These are phyloP conservation scores for Oithona nana DNA, from an alignment of 2,888 invertebrate genomes.

Conservation along the genomic window DNA sequence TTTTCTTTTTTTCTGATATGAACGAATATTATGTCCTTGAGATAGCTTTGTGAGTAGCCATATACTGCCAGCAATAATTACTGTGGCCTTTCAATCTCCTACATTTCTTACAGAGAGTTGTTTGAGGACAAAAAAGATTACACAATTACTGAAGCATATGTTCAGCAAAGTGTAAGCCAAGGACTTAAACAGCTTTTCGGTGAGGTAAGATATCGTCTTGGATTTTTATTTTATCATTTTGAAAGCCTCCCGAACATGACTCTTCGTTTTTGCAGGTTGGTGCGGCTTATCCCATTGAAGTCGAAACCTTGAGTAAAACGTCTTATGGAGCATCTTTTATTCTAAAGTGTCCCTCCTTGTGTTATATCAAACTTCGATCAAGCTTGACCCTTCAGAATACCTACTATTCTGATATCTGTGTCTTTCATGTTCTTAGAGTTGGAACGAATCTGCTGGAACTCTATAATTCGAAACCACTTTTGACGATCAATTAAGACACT, in stretches of 20 bases:
- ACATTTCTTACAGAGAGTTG: too few relatives aligned
- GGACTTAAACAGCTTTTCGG: background rate
- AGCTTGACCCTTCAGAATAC: conserved; percentile 1
- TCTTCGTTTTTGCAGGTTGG: background rate
- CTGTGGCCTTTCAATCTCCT: too few relatives aligned
- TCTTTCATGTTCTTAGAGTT: background rate
- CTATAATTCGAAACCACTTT: background rate
- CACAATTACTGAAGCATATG: background rate
- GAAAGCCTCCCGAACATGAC: too few relatives aligned
- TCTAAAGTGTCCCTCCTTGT: background rate
- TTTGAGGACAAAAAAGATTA: too few relatives aligned
- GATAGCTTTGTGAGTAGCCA: too few relatives aligned
- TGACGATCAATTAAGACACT: background rate
- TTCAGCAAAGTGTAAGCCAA: background rate
- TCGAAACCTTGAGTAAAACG: background rate
- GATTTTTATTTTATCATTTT: too few relatives aligned
- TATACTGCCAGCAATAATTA: too few relatives aligned
- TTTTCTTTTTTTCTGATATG: too few relatives aligned
- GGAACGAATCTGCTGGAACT: background rate
- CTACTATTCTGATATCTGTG: background rate
- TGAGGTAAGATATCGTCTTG: too few relatives aligned
- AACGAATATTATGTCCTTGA: too few relatives aligned
- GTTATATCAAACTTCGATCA: background rate
- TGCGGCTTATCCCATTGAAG: background rate
- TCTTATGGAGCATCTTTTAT: background rate